Base-by-base conservation (phyloP, 2,113 vertebrate genomes). In the Pitta sordida region DNA sequence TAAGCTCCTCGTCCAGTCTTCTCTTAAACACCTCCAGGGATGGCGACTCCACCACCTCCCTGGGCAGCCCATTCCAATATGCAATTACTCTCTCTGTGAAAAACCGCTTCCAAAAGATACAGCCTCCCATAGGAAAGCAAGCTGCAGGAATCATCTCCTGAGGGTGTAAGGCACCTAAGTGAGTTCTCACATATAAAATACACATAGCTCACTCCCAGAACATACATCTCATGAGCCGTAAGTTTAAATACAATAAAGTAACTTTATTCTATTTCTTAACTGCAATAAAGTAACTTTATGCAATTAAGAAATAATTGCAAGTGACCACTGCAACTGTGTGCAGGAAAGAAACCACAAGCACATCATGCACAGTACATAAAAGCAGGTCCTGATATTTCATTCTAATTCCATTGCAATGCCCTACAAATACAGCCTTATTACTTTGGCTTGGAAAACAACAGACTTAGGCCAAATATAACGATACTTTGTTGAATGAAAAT, bases 401-500 rank as follows among this genome's bases (percentile, higher is more conserved):
- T 83, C 68, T 53, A 24, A 90, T 69, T 59, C 56, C 13, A 37
- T 18, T 59, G 37, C 0, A 21, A 46, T 60, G 30, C 83, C 63
- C 80, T 80, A 65, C 30, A 92, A 59, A 36, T 83, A 69, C 32
- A 81, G 20, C 46, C 46, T 41, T 83, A 69, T 56, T 64, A 56
- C 36, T 88, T 80, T 5, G 5, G 41, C 51, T 58, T 77, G 59
- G 68, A 76, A 94, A 88, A 83, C 52, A 78, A 46, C 63, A 60
- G 44, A 76, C 49, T 73, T 37, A 60, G 49, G 51, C 24, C 77
- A 80, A 85, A 91, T 65, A 80, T 41, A 9, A 0, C 77, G 68
- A 80, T 46, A 65, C 9, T 39, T 78, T 67, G 43, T 62, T 75
- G 64, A 83, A 27, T 74, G 59, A 81, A 86, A 94, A 93, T 32